Percentiles rank a stretch among this genome's conserved stretches.
These are phyloP conservation scores for Heliangelus exortis DNA, from an alignment of 2,797 vertebrate species.

Conservation along the genomic window DNA sequence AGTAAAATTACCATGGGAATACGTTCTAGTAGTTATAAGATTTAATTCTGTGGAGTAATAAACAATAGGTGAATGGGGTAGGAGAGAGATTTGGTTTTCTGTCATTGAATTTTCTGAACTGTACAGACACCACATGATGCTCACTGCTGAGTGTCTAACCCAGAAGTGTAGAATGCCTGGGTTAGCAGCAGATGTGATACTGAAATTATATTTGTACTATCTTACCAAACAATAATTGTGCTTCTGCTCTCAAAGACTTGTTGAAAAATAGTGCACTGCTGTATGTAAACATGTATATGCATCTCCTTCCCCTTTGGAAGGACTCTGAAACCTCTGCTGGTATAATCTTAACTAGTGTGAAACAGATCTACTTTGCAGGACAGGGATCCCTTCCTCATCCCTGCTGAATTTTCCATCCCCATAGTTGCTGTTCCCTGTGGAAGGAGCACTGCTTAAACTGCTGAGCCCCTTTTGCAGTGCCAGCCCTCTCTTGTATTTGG, in stretches of 20 bases:
- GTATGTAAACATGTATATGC: rapidly evolving
- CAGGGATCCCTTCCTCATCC: neutral
- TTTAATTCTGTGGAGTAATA: neutral
- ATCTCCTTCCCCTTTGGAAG: neutral
- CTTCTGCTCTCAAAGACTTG: neutral
- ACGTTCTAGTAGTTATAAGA: neutral
- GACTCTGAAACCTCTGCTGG: neutral
- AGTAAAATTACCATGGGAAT: neutral
- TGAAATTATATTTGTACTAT: neutral
- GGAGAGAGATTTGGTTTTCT: neutral
- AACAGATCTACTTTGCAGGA: neutral
- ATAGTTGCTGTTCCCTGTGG: rapidly evolving
- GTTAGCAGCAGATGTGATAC: neutral
- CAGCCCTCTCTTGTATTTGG: neutral
- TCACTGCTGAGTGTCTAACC: neutral
- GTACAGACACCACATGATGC: neutral
- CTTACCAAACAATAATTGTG: neutral
- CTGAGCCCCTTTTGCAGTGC: neutral
- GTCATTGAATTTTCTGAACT: neutral
- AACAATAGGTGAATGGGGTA: neutral
- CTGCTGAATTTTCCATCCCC: neutral
- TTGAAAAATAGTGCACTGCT: neutral
- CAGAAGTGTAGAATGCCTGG: neutral
- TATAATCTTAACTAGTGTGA: neutral
- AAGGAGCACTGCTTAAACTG: neutral